phyloP scores from a whole-genome alignment of 2,113 vertebrate species.

The Hoplias malabaricus region DNA sequence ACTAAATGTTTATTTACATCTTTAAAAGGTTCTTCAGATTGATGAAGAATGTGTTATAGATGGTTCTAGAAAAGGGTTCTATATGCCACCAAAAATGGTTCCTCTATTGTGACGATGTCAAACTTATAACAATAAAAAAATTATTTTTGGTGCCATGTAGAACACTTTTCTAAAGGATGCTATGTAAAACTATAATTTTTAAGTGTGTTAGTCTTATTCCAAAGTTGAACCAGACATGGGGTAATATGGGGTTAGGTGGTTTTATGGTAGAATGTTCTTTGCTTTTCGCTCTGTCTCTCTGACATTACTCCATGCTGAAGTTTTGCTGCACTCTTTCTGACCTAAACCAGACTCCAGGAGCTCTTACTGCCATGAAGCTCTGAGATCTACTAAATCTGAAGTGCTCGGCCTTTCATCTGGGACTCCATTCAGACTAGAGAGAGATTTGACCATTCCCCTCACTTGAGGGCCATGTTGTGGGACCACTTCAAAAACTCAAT shows the following conservation, averaged over 20 bases:
- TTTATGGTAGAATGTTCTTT: not conserved
- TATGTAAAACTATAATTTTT: no score
- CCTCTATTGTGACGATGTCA: no score
- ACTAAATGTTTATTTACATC: no score
- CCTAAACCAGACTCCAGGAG: not conserved
- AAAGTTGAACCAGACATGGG: no score
- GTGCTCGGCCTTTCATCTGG: not conserved
- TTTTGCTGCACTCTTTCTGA: not conserved
- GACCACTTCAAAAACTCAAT: not conserved
- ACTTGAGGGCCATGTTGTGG: not conserved
- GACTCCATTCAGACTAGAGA: not conserved
- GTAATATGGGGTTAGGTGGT: not conserved
- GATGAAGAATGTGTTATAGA: no score
- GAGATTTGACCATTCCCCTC: not conserved
- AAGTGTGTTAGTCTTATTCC: no score
- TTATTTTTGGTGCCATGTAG: no score
- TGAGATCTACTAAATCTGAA: not conserved
- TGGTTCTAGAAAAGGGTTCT: no score
- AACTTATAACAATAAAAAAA: no score
- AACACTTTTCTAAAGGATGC: no score
- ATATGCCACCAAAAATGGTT: no score
- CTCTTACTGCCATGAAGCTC: not conserved
- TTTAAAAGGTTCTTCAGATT: no score
- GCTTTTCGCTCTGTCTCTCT: not conserved
- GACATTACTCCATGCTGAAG: not conserved